phyloP scores from a whole-genome alignment of 2,888 invertebrate species.

The Eupsilia transversa region DNA sequence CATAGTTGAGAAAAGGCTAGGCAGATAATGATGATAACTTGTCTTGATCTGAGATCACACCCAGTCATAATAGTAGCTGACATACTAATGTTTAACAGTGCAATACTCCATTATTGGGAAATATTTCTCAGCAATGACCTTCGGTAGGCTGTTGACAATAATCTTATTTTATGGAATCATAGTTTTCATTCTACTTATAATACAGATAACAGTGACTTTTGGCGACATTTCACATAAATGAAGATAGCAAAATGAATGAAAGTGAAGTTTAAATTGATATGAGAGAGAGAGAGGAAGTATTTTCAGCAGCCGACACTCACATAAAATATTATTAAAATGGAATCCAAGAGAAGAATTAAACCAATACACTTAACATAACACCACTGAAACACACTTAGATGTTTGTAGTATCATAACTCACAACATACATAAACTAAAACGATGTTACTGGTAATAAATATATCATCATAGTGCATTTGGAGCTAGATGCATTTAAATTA shows the following conservation, averaged over 20 bases:
- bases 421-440: conserved; percentile 4
- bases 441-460: conserved; percentile 40
- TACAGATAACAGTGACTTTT: neutral
- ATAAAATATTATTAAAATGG: neutral
- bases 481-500: conserved; percentile 34
- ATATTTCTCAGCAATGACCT: neutral
- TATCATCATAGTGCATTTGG: conserved; percentile 50
- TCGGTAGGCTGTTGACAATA: neutral
- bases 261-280: too few species aligned
- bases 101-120: neutral
- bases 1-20: too few species aligned
- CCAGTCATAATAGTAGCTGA: neutral
- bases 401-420: conserved; percentile 25
- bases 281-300: neutral
- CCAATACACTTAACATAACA: conserved; percentile 5
- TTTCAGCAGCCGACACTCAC: neutral
- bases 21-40: neutral
- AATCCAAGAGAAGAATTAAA: conserved; percentile 4
- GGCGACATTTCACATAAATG: neutral
- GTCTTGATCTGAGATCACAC: neutral
- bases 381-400: neutral
- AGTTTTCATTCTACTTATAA: neutral
- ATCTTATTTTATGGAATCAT: neutral
- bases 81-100: neutral
- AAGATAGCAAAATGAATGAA: neutral